Evolutionary conservation across 2,797 vertebrate genomes (phyloP).

Genomic region (Babyrousa celebensis): DNA sequence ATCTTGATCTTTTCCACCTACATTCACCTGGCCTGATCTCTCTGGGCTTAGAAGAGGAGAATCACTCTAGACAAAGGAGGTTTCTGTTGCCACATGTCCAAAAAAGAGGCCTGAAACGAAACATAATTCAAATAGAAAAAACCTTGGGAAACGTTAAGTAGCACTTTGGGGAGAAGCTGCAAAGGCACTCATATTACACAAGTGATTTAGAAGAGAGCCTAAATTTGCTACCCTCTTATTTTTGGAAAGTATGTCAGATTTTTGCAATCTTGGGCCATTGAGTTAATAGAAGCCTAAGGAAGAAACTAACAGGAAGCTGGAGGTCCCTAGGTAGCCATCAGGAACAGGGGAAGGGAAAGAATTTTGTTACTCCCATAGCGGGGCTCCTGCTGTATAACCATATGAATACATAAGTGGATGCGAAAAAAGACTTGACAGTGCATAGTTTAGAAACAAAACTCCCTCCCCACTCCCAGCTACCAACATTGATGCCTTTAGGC

Average conservation of each 20-base stretch:
- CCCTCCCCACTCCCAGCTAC: constrained; percentile 7
- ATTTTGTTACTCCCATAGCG: constrained; percentile 38
- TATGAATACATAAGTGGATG: constrained; percentile 47
- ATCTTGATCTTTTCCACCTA: constrained; percentile 52
- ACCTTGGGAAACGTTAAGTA: constrained; percentile 73
- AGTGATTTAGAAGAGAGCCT: constrained; percentile 74
- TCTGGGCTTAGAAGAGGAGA: constrained; percentile 14
- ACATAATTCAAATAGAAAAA: constrained; percentile 71
- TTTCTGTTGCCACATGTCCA: constrained; percentile 65
- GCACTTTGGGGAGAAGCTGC: constrained; percentile 86
- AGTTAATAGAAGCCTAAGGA: constrained; percentile 6
- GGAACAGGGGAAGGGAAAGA: not conserved
- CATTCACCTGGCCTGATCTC: constrained; percentile 59
- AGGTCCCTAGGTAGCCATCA: not conserved
- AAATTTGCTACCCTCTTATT: constrained; percentile 65
- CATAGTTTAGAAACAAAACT: constrained; percentile 69
- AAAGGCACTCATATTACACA: constrained; percentile 85
- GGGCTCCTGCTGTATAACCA: constrained; percentile 55
- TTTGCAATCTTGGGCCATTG: constrained; percentile 31
- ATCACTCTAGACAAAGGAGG: constrained; percentile 25
- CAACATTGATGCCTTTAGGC: not conserved
- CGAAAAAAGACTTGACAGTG: constrained; percentile 50
- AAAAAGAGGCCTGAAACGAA: constrained; percentile 75
- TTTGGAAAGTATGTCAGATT: constrained; percentile 38
- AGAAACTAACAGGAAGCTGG: constrained; percentile 48